These are phyloP conservation scores for Trichomalopsis sarcophagae DNA, from an alignment of 1,140 invertebrate genomes.

Conservation along the genomic window DNA sequence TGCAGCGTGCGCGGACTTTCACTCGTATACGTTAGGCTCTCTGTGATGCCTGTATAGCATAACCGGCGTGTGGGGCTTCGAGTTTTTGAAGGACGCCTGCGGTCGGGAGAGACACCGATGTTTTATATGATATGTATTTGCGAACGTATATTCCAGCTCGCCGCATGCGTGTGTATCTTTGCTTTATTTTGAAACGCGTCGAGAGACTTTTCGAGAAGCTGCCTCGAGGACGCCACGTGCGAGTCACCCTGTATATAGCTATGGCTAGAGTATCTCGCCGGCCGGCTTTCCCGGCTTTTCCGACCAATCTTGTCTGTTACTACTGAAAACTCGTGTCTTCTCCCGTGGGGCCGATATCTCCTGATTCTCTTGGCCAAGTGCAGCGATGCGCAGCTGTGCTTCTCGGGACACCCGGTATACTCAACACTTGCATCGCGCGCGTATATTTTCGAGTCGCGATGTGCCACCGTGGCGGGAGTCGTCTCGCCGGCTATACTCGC, in stretches of 20 bases:
- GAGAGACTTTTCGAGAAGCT: neutral
- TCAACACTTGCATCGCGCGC: neutral
- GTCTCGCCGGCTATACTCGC: neutral
- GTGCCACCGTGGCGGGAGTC: slow-evolving; percentile 44
- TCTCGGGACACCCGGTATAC: slow-evolving; percentile 26
- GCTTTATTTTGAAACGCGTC: neutral
- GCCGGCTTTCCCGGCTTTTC: slow-evolving; percentile 7
- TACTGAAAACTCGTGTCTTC: neutral
- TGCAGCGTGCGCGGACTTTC: slow-evolving; percentile 16
- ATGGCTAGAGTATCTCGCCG: neutral
- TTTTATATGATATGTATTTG: too few relatives aligned
- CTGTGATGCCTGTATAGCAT: neutral
- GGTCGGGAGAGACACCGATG: neutral
- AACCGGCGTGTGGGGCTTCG: neutral
- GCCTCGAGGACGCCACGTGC: neutral
- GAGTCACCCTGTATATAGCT: neutral
- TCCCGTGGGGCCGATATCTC: too few relatives aligned
- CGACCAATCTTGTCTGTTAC: slow-evolving; percentile 9
- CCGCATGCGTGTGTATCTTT: neutral
- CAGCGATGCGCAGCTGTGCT: neutral
- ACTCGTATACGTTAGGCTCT: neutral
- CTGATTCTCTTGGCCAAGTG: too few relatives aligned
- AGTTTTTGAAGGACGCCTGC: neutral
- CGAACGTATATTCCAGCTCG: neutral
- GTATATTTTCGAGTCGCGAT: slow-evolving; percentile 2